A percentile compares a stretch with the other conserved stretches of the same genome.
Evolutionary conservation across 2,888 invertebrate genomes (phyloP).

Genomic region (Phaonia tiefii): DNA sequence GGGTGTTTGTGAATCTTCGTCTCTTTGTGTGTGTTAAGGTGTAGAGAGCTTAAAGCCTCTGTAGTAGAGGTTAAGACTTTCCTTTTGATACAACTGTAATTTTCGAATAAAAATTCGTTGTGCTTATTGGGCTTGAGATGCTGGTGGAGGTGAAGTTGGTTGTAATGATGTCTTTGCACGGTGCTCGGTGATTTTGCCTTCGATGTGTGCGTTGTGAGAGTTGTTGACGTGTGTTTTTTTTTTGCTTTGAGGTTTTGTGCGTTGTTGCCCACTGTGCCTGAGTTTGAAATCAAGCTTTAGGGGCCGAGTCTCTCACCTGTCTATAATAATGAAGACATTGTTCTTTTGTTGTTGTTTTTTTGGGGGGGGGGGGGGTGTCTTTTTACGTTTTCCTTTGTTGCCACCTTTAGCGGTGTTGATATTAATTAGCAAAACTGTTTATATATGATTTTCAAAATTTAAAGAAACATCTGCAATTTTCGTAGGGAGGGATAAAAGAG

Average conservation of each 20-base stretch:
- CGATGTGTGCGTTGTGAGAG: conserved; percentile 41
- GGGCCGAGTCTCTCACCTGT: conserved; percentile 43
- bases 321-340: conserved; percentile 60
- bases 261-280: conserved; percentile 71
- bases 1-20: conserved; percentile 45
- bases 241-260: conserved; percentile 55
- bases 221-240: conserved; percentile 28
- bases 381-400: conserved; percentile 18
- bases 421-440: neutral
- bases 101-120: conserved; percentile 40
- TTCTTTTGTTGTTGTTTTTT: conserved; percentile 45
- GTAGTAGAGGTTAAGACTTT: too few species aligned
- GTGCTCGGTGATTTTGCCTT: conserved; percentile 17
- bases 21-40: conserved; percentile 10
- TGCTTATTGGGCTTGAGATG: conserved; percentile 32
- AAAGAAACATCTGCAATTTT: too few species aligned
- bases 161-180: conserved; percentile 2
- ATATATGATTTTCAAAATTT: too few species aligned
- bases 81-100: too few species aligned
- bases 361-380: too few species aligned
- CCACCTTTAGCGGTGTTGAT: too few species aligned
- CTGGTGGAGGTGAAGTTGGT: neutral
- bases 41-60: conserved; percentile 5
- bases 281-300: conserved; percentile 51
- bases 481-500: neutral